These are phyloP conservation scores for Plectrocnemia conspersa DNA, from an alignment of 1,140 invertebrate species.

Conservation along the genomic window DNA sequence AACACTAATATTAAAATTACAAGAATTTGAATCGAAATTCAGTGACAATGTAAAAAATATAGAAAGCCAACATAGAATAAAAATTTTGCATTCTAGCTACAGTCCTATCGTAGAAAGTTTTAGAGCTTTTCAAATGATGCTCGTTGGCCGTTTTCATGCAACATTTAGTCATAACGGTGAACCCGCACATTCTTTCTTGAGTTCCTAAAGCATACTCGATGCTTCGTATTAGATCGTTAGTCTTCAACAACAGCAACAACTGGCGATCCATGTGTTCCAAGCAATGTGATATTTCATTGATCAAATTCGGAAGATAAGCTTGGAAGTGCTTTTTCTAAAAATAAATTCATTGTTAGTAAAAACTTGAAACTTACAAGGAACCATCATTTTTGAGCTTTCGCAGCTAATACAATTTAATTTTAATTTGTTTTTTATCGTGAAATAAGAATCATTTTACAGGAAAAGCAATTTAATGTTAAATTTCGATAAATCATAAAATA, in stretches of 20 bases:
- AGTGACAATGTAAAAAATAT: slow-evolving; percentile 21
- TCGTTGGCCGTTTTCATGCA: slow-evolving; percentile 73
- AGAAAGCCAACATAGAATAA: slow-evolving; percentile 26
- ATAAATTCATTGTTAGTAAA: neutral
- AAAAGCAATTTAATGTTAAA: no score
- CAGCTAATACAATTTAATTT: no score
- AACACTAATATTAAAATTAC: no score
- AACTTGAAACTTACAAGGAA: neutral
- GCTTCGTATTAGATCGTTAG: slow-evolving; percentile 91
- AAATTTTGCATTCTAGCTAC: slow-evolving; percentile 12
- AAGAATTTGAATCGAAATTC: slow-evolving; percentile 25
- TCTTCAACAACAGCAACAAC: slow-evolving; percentile 92
- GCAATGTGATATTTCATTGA: slow-evolving; percentile 54
- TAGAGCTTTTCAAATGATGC: slow-evolving; percentile 50
- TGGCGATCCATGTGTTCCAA: slow-evolving; percentile 56
- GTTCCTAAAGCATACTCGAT: slow-evolving; percentile 82
- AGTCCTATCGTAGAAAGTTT: slow-evolving; percentile 12
- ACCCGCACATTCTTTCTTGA: slow-evolving; percentile 72
- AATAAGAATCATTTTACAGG: no score
- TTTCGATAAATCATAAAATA: no score
- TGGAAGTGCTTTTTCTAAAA: slow-evolving; percentile 65
- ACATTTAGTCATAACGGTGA: slow-evolving; percentile 85
- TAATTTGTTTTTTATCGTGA: neutral
- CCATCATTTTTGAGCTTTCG: no score
- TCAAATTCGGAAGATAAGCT: slow-evolving; percentile 57